Percentiles rank a stretch among this genome's conserved stretches.
phyloP scores from a whole-genome alignment of 2,113 vertebrate genomes.

The Erythrocercus mccallii region DNA sequence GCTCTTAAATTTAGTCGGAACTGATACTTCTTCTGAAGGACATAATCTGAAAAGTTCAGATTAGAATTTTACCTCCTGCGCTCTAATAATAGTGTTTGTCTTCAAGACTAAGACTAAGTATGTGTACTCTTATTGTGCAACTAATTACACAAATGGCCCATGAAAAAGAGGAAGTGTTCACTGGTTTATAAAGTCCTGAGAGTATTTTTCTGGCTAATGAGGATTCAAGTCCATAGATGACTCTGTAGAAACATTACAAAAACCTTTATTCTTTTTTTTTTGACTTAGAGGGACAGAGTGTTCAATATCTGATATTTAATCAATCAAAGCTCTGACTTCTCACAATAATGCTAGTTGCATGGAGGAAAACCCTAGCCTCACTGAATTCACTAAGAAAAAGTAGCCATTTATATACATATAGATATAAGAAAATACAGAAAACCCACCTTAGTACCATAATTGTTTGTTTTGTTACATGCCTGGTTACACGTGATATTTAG shows the following conservation, averaged over 20 bases:
- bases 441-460: background rate
- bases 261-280: background rate
- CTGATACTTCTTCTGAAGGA: background rate
- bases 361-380: background rate
- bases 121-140: background rate
- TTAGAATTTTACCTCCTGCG: background rate
- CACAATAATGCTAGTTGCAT: background rate
- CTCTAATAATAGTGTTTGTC: background rate
- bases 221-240: background rate
- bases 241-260: background rate
- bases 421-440: background rate
- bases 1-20: background rate
- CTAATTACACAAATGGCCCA: background rate
- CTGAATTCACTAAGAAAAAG: background rate
- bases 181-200: background rate
- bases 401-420: background rate
- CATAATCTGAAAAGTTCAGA: background rate
- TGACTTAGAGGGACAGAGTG: background rate
- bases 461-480: background rate
- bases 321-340: background rate
- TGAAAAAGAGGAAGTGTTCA: background rate
- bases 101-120: background rate
- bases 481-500: accelerated
- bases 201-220: background rate
- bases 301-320: background rate